A percentile compares a stretch with the other conserved stretches of the same genome.
Conservation (phyloP, 1,140 invertebrate genomes). For the Cydia amplana region DNA sequence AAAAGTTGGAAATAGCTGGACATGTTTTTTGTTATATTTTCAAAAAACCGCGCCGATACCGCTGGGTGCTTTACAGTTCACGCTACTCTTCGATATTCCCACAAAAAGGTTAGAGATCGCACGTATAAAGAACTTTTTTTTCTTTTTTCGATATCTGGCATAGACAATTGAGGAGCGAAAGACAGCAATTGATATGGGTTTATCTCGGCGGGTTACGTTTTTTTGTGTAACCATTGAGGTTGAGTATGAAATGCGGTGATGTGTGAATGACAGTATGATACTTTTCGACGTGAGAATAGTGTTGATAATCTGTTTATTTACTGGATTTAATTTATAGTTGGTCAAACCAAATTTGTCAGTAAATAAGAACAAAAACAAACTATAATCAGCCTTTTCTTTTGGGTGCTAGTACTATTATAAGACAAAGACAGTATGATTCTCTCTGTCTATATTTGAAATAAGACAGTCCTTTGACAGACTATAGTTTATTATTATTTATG, state of each 20-base stretch:
- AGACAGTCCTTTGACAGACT: too few relatives aligned
- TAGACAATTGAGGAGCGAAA: constrained; percentile 27
- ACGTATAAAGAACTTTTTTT: constrained; percentile 34
- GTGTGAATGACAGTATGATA: constrained; percentile 49
- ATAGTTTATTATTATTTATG: too few relatives aligned
- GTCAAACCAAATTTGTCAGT: too few relatives aligned
- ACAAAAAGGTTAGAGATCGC: constrained; percentile 33
- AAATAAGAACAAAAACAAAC: too few relatives aligned
- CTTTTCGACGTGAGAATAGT: constrained; percentile 12
- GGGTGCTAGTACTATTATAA: too few relatives aligned
- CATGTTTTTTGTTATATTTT: background rate
- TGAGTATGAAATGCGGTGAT: constrained; percentile 47
- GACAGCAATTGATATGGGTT: constrained; percentile 54
- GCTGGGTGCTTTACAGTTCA: constrained; percentile 22
- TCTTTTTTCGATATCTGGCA: constrained; percentile 28
- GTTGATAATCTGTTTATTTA: constrained; percentile 13
- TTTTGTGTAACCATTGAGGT: constrained; percentile 49
- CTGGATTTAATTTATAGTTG: too few relatives aligned
- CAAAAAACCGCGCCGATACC: constrained; percentile 23
- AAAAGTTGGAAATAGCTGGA: background rate
- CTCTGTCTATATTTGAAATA: too few relatives aligned
- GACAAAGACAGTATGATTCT: too few relatives aligned
- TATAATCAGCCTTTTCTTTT: too few relatives aligned
- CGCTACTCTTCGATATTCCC: constrained; percentile 26
- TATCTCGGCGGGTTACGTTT: constrained; percentile 49